Evolutionary conservation across 2,113 vertebrate genomes (phyloP).

Genomic region (Leucopsar rothschildi): DNA sequence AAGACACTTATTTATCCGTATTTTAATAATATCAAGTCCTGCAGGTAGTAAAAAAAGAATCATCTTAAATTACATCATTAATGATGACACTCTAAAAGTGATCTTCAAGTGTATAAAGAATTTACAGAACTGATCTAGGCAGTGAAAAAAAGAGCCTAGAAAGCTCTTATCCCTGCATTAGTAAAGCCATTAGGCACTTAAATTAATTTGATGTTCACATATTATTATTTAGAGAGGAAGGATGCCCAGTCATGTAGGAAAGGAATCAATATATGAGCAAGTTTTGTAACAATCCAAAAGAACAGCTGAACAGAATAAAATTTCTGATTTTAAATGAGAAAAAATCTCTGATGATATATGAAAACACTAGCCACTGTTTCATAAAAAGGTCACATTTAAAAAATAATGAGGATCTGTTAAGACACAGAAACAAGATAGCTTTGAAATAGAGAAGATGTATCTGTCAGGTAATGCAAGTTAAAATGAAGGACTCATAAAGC

Average conservation of each 20-base stretch:
- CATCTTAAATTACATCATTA: background rate
- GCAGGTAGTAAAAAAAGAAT: background rate
- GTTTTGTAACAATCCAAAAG: background rate
- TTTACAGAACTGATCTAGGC: background rate
- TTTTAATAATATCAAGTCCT: background rate
- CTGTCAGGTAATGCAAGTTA: background rate
- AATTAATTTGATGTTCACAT: background rate
- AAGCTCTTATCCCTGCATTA: background rate
- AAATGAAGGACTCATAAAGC: background rate
- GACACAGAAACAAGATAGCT: background rate
- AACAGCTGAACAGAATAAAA: background rate
- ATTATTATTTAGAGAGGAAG: background rate
- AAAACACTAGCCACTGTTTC: background rate
- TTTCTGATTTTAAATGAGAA: background rate
- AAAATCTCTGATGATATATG: background rate
- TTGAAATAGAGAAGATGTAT: background rate
- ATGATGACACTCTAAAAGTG: background rate
- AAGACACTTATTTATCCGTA: background rate
- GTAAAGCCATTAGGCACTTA: background rate
- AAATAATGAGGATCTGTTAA: background rate
- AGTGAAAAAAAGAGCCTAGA: background rate
- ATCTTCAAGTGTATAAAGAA: background rate
- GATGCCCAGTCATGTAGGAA: background rate
- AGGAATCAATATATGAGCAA: background rate
- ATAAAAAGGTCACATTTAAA: background rate